These are phyloP conservation scores for Blastobasis adustella DNA, from an alignment of 2,888 invertebrate genomes.

Conservation along the genomic window DNA sequence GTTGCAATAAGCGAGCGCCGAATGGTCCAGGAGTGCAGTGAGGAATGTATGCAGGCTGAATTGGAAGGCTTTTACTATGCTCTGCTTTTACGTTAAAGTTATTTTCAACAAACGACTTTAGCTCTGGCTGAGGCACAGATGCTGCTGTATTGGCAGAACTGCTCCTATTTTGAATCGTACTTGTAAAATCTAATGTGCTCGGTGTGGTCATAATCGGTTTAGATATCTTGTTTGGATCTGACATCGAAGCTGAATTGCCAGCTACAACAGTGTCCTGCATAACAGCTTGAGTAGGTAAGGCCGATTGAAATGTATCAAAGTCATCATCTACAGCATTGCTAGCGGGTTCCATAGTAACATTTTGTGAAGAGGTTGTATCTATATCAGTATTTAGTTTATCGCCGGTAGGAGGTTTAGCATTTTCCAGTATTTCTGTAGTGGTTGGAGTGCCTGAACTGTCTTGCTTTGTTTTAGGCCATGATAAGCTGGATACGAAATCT, in stretches of 20 bases:
- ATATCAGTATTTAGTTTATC: no score
- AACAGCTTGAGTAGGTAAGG: slow-evolving; percentile 30
- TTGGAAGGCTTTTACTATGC: slow-evolving; percentile 18
- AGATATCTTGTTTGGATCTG: no score
- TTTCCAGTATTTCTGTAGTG: slow-evolving; percentile 3
- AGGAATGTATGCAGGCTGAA: slow-evolving; percentile 13
- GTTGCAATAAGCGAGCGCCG: slow-evolving; percentile 39
- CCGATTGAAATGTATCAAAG: slow-evolving; percentile 65
- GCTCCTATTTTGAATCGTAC: no score
- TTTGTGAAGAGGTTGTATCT: slow-evolving; percentile 4
- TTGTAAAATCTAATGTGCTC: no score
- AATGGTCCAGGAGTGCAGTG: no score
- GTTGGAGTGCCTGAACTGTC: slow-evolving; percentile 9
- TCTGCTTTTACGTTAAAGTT: slow-evolving; percentile 20
- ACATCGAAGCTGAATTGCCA: no score
- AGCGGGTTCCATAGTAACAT: slow-evolving; percentile 7
- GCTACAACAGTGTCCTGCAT: no score
- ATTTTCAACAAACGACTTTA: neutral
- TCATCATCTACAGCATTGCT: slow-evolving; percentile 44
- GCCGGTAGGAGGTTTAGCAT: no score
- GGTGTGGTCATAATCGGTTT: no score
- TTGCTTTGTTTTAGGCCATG: slow-evolving; percentile 28
- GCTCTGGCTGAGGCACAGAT: no score
- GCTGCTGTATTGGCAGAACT: no score
- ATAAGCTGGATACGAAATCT: slow-evolving; percentile 48